A percentile compares a stretch with the other conserved stretches of the same genome.
phyloP scores from a whole-genome alignment of 2,797 vertebrate genomes.

The Melanotaenia maccullochi region DNA sequence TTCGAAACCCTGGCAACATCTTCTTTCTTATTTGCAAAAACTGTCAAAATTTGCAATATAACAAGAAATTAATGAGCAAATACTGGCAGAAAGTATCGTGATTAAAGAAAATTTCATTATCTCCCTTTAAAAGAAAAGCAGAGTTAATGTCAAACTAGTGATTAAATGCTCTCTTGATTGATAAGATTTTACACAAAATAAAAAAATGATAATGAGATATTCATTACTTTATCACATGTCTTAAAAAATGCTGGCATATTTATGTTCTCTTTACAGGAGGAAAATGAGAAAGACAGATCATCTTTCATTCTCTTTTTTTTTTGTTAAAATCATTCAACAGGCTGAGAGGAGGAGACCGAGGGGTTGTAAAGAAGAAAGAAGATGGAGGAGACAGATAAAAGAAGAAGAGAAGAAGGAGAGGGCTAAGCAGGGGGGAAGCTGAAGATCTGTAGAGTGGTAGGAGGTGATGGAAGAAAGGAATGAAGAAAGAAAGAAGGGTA shows the following conservation, averaged over 20 bases:
- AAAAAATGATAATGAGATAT: slow-evolving; percentile 20
- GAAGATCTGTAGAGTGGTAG: neutral
- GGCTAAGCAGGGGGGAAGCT: neutral
- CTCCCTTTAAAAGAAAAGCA: neutral
- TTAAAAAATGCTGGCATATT: neutral
- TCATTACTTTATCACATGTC: neutral
- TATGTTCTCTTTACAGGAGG: slow-evolving; percentile 1
- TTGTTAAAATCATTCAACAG: slow-evolving; percentile 46
- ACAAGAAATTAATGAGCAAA: slow-evolving; percentile 3
- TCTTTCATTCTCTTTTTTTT: neutral
- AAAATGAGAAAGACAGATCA: neutral
- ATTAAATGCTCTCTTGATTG: neutral
- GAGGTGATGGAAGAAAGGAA: neutral
- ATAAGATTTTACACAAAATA: slow-evolving; percentile 7
- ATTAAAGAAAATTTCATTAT: slow-evolving; percentile 9
- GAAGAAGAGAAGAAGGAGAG: neutral
- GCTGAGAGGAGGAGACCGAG: slow-evolving; percentile 2
- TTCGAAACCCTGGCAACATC: neutral
- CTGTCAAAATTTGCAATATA: neutral
- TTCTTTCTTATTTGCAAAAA: slow-evolving; percentile 3
- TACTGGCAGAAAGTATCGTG: neutral
- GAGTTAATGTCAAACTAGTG: neutral
- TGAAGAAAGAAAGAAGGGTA: neutral
- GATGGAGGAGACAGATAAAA: neutral
- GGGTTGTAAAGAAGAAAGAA: slow-evolving; percentile 2